These are phyloP conservation scores for Colaptes auratus DNA, from an alignment of 2,113 vertebrate genomes.

Conservation along the genomic window DNA sequence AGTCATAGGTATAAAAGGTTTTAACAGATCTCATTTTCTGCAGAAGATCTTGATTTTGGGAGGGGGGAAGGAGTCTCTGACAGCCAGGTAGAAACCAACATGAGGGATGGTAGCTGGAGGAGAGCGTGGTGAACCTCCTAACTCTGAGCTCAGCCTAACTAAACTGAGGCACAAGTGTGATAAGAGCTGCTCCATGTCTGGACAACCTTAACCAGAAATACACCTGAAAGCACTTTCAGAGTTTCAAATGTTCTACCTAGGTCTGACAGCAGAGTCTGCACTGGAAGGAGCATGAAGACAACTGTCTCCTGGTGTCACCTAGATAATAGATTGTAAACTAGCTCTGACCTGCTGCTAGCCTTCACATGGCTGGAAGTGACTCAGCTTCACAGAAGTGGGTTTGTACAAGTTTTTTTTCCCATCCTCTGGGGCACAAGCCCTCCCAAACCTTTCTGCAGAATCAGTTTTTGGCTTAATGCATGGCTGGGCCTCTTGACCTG, in stretches of 20 bases:
- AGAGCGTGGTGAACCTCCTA: neutral
- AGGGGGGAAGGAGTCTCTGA: no score
- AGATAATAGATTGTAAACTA: neutral
- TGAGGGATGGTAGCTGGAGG: neutral
- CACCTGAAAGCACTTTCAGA: neutral
- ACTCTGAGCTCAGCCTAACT: neutral
- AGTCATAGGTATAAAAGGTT: neutral
- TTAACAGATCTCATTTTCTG: neutral
- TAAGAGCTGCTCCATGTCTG: neutral
- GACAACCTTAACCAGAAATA: neutral
- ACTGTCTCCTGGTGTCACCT: neutral
- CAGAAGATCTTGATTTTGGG: neutral
- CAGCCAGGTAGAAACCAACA: fast-evolving
- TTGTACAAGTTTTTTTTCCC: neutral
- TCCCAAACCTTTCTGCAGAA: neutral
- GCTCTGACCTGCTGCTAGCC: neutral
- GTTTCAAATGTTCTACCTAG: neutral
- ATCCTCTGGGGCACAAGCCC: neutral
- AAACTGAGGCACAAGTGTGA: neutral
- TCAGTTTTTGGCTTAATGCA: neutral
- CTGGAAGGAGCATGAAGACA: neutral
- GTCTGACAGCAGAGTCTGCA: neutral
- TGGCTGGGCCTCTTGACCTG: neutral
- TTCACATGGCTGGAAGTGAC: neutral
- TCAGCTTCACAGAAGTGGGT: neutral